Conservation (phyloP, 2,797 vertebrate species). For the Helicolenus hilgendorfi region DNA sequence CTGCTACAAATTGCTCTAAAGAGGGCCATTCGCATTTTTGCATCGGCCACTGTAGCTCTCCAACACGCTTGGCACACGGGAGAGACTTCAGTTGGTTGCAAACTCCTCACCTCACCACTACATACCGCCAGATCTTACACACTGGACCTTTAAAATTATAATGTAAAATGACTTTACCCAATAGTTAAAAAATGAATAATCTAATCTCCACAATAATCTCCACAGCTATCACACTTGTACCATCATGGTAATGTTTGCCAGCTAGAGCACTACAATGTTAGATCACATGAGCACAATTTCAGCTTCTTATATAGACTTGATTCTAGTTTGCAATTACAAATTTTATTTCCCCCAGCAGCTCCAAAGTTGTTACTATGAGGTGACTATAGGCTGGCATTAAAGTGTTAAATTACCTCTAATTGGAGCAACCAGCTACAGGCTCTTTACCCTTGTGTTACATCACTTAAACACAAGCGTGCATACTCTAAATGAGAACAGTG, state of each 20-base stretch:
- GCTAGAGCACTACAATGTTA: not conserved
- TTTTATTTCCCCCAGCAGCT: not conserved
- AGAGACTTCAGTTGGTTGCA: too few species aligned
- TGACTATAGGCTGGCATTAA: not conserved
- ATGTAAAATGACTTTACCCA: not conserved
- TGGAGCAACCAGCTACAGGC: slow-evolving; percentile 11
- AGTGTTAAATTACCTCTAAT: slow-evolving; percentile 21
- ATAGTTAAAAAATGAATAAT: not conserved
- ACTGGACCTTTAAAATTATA: not conserved
- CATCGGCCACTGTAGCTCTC: too few species aligned
- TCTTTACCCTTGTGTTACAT: slow-evolving; percentile 24
- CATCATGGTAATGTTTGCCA: not conserved
- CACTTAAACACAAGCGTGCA: slow-evolving; percentile 26
- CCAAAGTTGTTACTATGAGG: not conserved
- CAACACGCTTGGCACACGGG: too few species aligned
- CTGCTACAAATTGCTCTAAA: too few species aligned
- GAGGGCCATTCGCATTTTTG: too few species aligned
- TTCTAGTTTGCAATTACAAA: not conserved
- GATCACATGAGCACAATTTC: not conserved
- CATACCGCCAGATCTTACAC: not conserved
- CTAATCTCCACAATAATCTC: not conserved
- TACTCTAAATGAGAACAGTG: not conserved
- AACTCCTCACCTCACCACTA: not conserved
- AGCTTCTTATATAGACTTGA: not conserved
- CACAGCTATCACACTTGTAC: not conserved